phyloP scores from a whole-genome alignment of 2,888 invertebrate genomes.

The Patella depressa region DNA sequence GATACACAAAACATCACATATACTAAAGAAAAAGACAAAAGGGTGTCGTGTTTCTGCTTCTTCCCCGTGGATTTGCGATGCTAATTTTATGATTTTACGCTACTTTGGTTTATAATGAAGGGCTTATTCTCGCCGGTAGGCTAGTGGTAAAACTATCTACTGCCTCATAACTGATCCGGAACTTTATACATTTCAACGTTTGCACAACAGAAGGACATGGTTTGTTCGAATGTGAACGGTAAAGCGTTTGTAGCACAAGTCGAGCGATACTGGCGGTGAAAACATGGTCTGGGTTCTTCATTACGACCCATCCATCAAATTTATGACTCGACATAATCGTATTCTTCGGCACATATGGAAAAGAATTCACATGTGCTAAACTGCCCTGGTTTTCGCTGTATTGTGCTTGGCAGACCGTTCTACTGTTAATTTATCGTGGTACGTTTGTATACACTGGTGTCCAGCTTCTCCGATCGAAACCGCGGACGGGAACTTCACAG shows the following conservation, averaged over 20 bases:
- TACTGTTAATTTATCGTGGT: background rate
- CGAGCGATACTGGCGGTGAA: conserved; percentile 7
- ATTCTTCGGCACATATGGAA: conserved; percentile 5
- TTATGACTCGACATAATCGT: conserved; percentile 5
- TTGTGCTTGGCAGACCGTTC: background rate
- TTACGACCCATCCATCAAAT: conserved; percentile 10
- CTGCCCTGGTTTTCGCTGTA: background rate
- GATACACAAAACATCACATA: too few relatives aligned
- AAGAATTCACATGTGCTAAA: conserved; percentile 2
- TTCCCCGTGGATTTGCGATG: too few relatives aligned
- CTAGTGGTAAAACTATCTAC: too few relatives aligned
- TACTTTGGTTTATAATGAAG: too few relatives aligned
- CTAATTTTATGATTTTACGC: too few relatives aligned
- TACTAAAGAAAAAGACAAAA: too few relatives aligned
- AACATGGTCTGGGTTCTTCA: background rate
- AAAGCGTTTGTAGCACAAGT: background rate
- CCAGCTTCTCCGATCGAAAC: too few relatives aligned
- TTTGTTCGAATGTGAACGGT: conserved; percentile 7
- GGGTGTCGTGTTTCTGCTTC: too few relatives aligned
- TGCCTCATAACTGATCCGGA: too few relatives aligned
- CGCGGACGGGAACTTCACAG: too few relatives aligned
- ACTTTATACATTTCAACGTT: background rate
- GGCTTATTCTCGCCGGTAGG: too few relatives aligned
- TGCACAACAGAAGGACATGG: background rate
- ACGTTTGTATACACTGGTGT: too few relatives aligned